These are phyloP conservation scores for Chrosomus eos DNA, from an alignment of 2,797 vertebrate species.

Conservation along the genomic window DNA sequence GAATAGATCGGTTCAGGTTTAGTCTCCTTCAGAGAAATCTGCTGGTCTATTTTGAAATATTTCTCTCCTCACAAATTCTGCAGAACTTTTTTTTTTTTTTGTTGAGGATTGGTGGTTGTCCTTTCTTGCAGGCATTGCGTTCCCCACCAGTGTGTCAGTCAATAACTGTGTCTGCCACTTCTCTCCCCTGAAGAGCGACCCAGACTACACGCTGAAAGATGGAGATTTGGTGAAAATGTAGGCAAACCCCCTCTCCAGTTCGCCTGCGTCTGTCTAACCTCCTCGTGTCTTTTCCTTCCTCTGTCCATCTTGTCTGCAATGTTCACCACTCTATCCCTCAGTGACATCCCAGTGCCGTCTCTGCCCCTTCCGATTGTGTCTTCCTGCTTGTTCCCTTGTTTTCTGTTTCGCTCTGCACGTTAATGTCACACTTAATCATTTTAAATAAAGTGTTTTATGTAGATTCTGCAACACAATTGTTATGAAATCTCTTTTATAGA, in stretches of 20 bases:
- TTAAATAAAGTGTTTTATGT: not conserved
- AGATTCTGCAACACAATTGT: not conserved
- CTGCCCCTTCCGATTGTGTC: conserved; percentile 30
- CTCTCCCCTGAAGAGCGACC: conserved; percentile 97
- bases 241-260: conserved; percentile 63
- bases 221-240: conserved; percentile 97
- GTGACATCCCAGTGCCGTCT: conserved; percentile 24
- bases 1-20: not conserved
- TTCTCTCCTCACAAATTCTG: conserved; percentile 1
- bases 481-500: not conserved
- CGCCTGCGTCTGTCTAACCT: conserved; percentile 34
- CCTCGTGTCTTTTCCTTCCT: conserved; percentile 11
- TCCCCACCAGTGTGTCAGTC: conserved; percentile 95
- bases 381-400: conserved; percentile 42
- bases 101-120: conserved; percentile 59
- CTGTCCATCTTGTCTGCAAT: conserved; percentile 43
- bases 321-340: conserved; percentile 28
- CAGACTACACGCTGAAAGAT: conserved; percentile 92
- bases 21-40: not conserved
- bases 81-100: conserved; percentile 13
- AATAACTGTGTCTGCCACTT: conserved; percentile 98
- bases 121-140: conserved; percentile 89
- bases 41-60: conserved; percentile 2
- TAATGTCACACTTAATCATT: not conserved
- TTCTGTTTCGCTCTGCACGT: conserved; percentile 14